Evolutionary conservation across 2,797 vertebrate genomes (phyloP).

Genomic region (Phoxinus dragarum): DNA sequence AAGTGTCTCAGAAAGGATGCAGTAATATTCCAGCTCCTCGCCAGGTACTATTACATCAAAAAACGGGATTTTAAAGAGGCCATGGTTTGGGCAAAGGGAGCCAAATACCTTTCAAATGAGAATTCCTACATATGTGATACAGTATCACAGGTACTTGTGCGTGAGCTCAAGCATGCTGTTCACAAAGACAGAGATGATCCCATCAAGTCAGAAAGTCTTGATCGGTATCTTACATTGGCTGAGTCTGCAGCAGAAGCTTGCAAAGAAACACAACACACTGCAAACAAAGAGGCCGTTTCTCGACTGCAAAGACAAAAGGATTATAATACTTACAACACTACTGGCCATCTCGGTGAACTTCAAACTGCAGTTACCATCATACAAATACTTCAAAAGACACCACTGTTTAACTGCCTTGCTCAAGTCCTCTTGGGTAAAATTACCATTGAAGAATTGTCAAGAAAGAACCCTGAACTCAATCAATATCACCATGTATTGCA

Average conservation of each 20-base stretch:
- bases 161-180: slow-evolving; percentile 65
- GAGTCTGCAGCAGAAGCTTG: slow-evolving; percentile 68
- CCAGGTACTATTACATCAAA: slow-evolving; percentile 74
- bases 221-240: slow-evolving; percentile 64
- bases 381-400: slow-evolving; percentile 64
- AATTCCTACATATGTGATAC: slow-evolving; percentile 76
- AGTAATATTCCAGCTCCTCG: slow-evolving; percentile 70
- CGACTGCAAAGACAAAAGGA: slow-evolving; percentile 49
- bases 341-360: slow-evolving; percentile 71
- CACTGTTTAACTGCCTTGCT: slow-evolving; percentile 65
- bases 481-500: slow-evolving; percentile 60
- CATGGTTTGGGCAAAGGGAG: slow-evolving; percentile 61
- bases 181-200: slow-evolving; percentile 40
- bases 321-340: slow-evolving; percentile 65
- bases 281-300: slow-evolving; percentile 62
- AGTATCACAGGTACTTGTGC: slow-evolving; percentile 72
- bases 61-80: slow-evolving; percentile 68
- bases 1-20: slow-evolving; percentile 69
- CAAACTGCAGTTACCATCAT: slow-evolving; percentile 66
- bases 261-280: slow-evolving; percentile 68
- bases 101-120: slow-evolving; percentile 63
- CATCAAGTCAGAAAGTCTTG: slow-evolving; percentile 58
- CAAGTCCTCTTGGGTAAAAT: slow-evolving; percentile 64
- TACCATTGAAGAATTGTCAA: slow-evolving; percentile 45
- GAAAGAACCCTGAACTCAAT: not conserved